Percentiles rank a stretch among this genome's conserved stretches.
Evolutionary conservation across 2,888 invertebrate genomes (phyloP).

Genomic region (Conchocele bisecta): DNA sequence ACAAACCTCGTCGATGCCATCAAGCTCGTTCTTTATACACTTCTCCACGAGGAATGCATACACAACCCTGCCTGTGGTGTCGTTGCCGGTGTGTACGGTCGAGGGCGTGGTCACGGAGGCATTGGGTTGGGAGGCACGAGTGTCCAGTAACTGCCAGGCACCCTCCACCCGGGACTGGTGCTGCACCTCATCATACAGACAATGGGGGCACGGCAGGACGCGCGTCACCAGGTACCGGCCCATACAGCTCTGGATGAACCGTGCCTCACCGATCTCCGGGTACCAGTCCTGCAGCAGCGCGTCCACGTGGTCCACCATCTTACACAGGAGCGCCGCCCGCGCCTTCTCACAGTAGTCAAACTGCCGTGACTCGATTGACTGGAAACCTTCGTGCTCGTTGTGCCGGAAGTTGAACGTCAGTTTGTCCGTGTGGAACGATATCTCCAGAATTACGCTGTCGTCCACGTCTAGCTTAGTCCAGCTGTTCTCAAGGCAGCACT

Average conservation of each 20-base stretch:
- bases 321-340: slow-evolving; percentile 84
- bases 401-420: slow-evolving; percentile 62
- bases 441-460: slow-evolving; percentile 92
- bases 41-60: slow-evolving; percentile 90
- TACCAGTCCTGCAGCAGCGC: slow-evolving; percentile 99
- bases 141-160: no score
- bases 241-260: slow-evolving; percentile 98
- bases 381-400: slow-evolving; percentile 15
- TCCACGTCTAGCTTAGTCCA: slow-evolving; percentile 93
- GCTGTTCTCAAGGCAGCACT: slow-evolving; percentile 88
- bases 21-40: slow-evolving; percentile 94
- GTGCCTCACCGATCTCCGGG: slow-evolving; percentile 93
- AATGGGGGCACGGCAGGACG: slow-evolving; percentile 95
- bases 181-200: slow-evolving; percentile 85
- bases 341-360: slow-evolving; percentile 71
- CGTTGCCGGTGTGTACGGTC: not conserved
- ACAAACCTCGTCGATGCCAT: slow-evolving; percentile 89
- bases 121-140: no score
- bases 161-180: slow-evolving; percentile 24
- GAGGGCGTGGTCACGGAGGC: no score
- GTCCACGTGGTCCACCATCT: slow-evolving; percentile 97
- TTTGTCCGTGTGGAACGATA: slow-evolving; percentile 82
- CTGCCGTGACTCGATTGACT: slow-evolving; percentile 39
- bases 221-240: slow-evolving; percentile 97
- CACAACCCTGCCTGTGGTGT: slow-evolving; percentile 26